Base-by-base conservation (phyloP, 2,888 invertebrate species). In the Bembecia ichneumoniformis region DNA sequence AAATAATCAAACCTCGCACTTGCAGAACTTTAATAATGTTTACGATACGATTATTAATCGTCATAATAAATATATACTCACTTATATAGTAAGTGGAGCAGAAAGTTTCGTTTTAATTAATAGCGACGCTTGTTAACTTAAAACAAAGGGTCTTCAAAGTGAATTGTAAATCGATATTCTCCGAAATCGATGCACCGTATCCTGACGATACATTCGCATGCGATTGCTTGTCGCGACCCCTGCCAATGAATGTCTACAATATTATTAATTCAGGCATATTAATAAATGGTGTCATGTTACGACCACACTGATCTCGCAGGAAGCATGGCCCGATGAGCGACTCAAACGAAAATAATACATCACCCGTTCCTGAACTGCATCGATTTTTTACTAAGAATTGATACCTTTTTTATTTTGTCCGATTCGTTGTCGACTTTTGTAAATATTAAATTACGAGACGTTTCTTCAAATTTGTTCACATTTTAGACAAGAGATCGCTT, bases 181-280 rank as follows among this genome's bases (percentile, higher is more conserved):
- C 68, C 71, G 66, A 68, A 77, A 75, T 75, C 71, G 73, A 73
- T 75, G 15, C n/a, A 46, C 16, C 13, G 17, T 15, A 82, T 80
- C 82, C 84, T 77, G 76, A 77, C 77, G 72, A 75, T 70, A 75
- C 78, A 82, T 84, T 83, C 62, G 86, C 86, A 86, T 82, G 86
- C 84, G 77, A 82, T 74, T 62, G 28, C 28, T 5, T 9, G 70
- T 57, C 57, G 58, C 62, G 73, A 69, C 71, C 77, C 77, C 68
- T 71, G 72, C 77, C 75, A 69, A 67, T 72, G 70, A 77, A 80
- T 77, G 77, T 83, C 78, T 77, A 82, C 76, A 80, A 78, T 77
- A 75, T 84, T 84, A 84, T 82, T 80, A 86, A 86, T 82, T 81
- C 81, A 83, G 71, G 81, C 86, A 83, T 83, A 86, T 79, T 77